A percentile compares a stretch with the other conserved stretches of the same genome.
phyloP scores from a whole-genome alignment of 2,113 vertebrate species.

The Athene cunicularia region DNA sequence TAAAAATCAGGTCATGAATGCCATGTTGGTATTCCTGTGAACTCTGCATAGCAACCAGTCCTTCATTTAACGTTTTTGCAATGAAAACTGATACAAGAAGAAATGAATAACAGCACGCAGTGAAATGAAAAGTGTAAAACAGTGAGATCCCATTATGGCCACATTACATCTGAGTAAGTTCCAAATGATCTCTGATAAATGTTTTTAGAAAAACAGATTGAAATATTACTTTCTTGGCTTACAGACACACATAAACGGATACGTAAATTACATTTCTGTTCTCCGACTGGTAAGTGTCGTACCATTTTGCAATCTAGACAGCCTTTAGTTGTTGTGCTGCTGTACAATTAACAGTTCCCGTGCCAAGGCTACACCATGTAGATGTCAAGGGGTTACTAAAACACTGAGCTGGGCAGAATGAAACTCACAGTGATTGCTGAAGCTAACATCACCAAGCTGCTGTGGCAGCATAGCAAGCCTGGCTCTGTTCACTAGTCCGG shows the following conservation, averaged over 20 bases:
- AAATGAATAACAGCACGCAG: background rate
- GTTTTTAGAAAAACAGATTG: background rate
- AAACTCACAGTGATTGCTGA: background rate
- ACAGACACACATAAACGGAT: background rate
- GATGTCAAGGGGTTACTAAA: background rate
- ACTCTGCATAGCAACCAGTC: background rate
- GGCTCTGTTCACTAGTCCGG: background rate
- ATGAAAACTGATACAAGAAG: background rate
- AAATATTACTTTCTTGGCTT: background rate
- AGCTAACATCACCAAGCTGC: background rate
- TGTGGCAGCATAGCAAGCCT: background rate
- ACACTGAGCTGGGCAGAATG: background rate
- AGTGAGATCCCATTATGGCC: background rate
- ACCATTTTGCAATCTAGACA: background rate
- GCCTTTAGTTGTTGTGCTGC: background rate
- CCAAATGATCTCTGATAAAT: background rate
- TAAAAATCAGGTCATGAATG: constrained; percentile 20
- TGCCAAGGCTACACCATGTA: background rate
- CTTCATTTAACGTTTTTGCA: background rate
- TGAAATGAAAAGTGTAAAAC: background rate
- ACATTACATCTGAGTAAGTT: background rate
- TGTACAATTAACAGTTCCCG: accelerated
- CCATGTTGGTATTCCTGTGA: background rate
- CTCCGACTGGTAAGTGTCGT: accelerated
- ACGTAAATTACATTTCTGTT: background rate